Conservation (phyloP, 2,113 vertebrate genomes). For the Pterocles orientalis region DNA sequence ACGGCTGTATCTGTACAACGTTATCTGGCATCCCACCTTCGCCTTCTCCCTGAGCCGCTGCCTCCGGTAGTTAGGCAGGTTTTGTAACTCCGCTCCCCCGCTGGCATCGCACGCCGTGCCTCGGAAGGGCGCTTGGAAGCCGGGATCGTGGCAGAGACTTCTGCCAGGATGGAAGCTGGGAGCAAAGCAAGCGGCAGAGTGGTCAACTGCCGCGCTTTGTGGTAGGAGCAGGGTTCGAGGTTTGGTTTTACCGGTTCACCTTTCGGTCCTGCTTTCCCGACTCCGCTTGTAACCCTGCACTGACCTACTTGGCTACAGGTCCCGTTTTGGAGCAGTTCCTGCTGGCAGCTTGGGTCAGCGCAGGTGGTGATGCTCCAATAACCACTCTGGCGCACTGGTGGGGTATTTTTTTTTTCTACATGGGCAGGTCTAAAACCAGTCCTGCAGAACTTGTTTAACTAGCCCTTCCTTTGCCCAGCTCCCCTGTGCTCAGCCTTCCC, state of each 20-base stretch:
- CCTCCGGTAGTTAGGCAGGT: not conserved
- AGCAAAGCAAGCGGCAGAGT: not conserved
- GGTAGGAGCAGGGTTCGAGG: not conserved
- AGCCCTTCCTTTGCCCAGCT: not conserved
- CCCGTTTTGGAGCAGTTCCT: not conserved
- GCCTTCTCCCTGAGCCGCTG: not conserved
- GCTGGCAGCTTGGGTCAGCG: not conserved
- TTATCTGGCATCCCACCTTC: not conserved
- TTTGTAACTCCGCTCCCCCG: not conserved
- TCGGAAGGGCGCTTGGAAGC: not conserved
- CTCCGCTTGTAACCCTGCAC: accelerated
- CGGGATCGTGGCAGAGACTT: not conserved
- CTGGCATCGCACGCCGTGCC: accelerated
- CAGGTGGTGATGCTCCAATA: not conserved
- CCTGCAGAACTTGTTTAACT: constrained; percentile 42
- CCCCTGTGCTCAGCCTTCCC: constrained; percentile 15
- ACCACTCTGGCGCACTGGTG: not conserved
- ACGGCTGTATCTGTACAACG: accelerated
- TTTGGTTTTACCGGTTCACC: not conserved
- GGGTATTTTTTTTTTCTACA: not conserved
- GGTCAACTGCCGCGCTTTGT: not conserved
- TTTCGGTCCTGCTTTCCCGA: not conserved
- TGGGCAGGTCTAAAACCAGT: not conserved
- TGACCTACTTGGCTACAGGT: not conserved
- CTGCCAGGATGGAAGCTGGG: not conserved